These are phyloP conservation scores for Endomychus coccineus DNA, from an alignment of 2,888 invertebrate genomes.

Conservation along the genomic window DNA sequence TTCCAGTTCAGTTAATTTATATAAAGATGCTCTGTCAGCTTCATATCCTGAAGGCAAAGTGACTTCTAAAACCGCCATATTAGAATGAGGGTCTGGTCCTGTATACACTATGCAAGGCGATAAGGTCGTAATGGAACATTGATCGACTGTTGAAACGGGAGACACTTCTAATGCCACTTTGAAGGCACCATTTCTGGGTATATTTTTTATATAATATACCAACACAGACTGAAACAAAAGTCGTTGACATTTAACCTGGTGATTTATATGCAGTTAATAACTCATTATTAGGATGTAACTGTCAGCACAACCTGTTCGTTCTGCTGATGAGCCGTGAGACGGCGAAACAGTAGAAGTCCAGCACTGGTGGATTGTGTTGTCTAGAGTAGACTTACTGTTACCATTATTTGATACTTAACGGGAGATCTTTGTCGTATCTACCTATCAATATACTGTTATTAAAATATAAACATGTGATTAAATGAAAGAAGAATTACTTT, in stretches of 20 bases:
- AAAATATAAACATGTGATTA: too few relatives aligned
- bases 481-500: too few relatives aligned
- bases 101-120: conserved; percentile 38
- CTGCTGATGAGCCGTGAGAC: too few relatives aligned
- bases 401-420: too few relatives aligned
- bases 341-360: neutral
- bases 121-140: conserved; percentile 44
- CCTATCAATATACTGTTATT: too few relatives aligned
- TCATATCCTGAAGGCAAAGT: conserved; percentile 57
- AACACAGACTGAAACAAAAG: conserved; percentile 45
- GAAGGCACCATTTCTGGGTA: conserved; percentile 47
- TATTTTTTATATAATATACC: conserved; percentile 46
- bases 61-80: conserved; percentile 57
- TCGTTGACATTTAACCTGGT: neutral
- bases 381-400: too few relatives aligned
- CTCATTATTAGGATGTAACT: too few relatives aligned
- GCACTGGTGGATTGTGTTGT: too few relatives aligned
- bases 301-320: too few relatives aligned
- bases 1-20: conserved; percentile 45
- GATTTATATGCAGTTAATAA: neutral
- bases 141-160: conserved; percentile 42
- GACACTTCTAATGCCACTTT: conserved; percentile 44
- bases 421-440: too few relatives aligned
- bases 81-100: conserved; percentile 46
- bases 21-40: conserved; percentile 52